Percentiles rank a stretch among this genome's conserved stretches.
Evolutionary conservation across 2,888 invertebrate genomes (phyloP).

Genomic region (Thymelicus lineola): DNA sequence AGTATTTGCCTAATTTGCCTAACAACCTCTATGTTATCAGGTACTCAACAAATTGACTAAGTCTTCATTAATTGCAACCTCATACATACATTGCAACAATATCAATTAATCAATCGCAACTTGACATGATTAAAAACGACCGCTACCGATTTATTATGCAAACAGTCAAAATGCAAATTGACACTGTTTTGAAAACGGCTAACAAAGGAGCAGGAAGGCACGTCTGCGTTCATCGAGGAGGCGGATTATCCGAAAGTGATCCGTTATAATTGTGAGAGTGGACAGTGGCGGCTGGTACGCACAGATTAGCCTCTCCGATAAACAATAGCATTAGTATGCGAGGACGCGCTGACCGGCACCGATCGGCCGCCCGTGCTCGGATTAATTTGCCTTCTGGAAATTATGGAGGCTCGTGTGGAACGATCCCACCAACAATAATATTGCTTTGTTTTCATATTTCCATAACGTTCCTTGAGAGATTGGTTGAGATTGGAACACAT

Average conservation of each 20-base stretch:
- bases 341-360: conserved; percentile 79
- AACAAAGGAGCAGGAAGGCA: conserved; percentile 43
- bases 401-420: conserved; percentile 72
- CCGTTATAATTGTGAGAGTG: conserved; percentile 62
- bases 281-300: conserved; percentile 83
- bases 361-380: conserved; percentile 76
- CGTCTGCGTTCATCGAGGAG: conserved; percentile 57
- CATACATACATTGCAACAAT: not conserved
- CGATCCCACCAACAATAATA: conserved; percentile 64
- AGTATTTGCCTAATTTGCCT: no score
- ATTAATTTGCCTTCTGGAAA: conserved; percentile 81
- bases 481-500: not conserved
- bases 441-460: conserved; percentile 67
- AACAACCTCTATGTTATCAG: no score
- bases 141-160: conserved; percentile 14
- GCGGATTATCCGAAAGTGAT: conserved; percentile 72
- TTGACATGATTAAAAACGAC: conserved; percentile 11
- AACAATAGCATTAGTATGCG: conserved; percentile 85
- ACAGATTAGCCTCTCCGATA: conserved; percentile 85
- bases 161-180: conserved; percentile 30
- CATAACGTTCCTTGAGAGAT: not conserved
- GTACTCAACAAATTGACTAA: no score
- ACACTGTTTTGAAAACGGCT: conserved; percentile 41
- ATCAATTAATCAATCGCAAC: not conserved
- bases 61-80: not conserved